Base-by-base conservation (phyloP, 1,140 invertebrate genomes). In the Dinothrombium tinctorium region DNA sequence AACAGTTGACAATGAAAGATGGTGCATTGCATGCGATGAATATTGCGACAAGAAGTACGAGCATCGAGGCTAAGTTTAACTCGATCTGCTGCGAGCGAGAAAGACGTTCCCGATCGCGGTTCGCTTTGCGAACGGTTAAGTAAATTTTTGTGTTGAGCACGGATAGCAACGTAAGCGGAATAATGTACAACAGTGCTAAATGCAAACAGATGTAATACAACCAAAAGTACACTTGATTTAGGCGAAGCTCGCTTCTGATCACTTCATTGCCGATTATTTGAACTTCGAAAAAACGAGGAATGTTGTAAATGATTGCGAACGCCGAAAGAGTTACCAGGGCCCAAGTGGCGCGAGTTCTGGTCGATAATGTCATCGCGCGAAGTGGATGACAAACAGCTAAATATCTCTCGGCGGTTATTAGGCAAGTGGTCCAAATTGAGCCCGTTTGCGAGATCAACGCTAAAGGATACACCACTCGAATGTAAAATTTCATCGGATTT, bases 361-460 rank as follows among this genome's bases (percentile, higher is more conserved):
- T 94, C 59, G 86, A 94, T 35, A 90, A 67, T 0, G 75, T 76
- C 33, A 80, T 67, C 0, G 84, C 83, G 44, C 71, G 68, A 7
- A 94, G 62, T 0, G 86, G 87, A 59, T 90, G 81, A 54, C 87
- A 94, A 0, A 96, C 89, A 1, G 87, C 89, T 29, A 95, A 78
- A 61, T 86, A 95, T 33, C 89, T 67, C 59, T 96, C 89, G 48
- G 92, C 67, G 0, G 89, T 94, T 28, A 95, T 89, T 1, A 81
- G 82, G 33, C 95, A 69, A 0, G 89, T 94, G 47, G 92, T 67
- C 63, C 92, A 96, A 33, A 90, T 81, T 14, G 82, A 86, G 22
- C 81, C 82, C 28, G 84, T 89, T 48, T 68, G 86, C 12, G 81
- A 77, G 5, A 76, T 76, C 50, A 81, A 69, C 1, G 76, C 81